Evolutionary conservation across 2,113 vertebrate species (phyloP).

Genomic region (Podarcis raffonei): DNA sequence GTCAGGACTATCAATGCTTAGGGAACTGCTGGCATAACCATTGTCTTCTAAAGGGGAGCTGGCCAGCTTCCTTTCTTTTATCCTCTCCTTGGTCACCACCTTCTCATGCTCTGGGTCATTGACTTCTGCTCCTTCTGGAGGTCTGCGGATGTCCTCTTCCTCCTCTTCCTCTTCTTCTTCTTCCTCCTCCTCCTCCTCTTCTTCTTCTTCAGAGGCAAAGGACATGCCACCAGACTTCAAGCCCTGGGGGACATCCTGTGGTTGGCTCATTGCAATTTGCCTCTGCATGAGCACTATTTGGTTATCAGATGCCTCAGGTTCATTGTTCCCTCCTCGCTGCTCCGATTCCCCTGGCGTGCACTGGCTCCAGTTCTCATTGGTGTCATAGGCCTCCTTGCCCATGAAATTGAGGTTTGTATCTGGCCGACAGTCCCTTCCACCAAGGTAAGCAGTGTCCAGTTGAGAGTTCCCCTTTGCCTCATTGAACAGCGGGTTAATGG

Average conservation of each 20-base stretch:
- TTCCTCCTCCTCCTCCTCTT: constrained; percentile 26
- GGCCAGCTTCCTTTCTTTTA: constrained; percentile 45
- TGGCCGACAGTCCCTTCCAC: constrained; percentile 64
- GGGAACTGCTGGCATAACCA: constrained; percentile 83
- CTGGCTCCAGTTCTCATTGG: constrained; percentile 89
- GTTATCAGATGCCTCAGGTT: constrained; percentile 54
- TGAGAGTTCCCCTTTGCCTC: neutral
- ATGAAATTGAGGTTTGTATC: constrained; percentile 94
- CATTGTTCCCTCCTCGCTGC: constrained; percentile 33
- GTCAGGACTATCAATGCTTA: constrained; percentile 80
- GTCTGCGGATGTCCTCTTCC: constrained; percentile 73
- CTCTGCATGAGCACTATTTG: constrained; percentile 67
- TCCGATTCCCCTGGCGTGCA: constrained; percentile 63
- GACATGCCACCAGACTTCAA: neutral
- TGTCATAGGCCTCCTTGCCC: constrained; percentile 71
- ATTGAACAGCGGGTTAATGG: constrained; percentile 39
- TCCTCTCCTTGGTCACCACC: constrained; percentile 20
- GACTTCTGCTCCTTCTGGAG: constrained; percentile 89
- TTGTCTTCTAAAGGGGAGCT: constrained; percentile 86
- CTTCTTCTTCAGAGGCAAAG: constrained; percentile 32
- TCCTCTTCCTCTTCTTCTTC: neutral
- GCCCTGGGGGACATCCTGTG: constrained; percentile 30
- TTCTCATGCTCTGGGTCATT: constrained; percentile 45
- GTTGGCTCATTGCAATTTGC: constrained; percentile 65
- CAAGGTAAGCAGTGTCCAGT: constrained; percentile 11